Percentiles rank a stretch among this genome's conserved stretches.
These are phyloP conservation scores for Cercopithecus mitis DNA, from an alignment of 2,797 vertebrate genomes.

Conservation along the genomic window DNA sequence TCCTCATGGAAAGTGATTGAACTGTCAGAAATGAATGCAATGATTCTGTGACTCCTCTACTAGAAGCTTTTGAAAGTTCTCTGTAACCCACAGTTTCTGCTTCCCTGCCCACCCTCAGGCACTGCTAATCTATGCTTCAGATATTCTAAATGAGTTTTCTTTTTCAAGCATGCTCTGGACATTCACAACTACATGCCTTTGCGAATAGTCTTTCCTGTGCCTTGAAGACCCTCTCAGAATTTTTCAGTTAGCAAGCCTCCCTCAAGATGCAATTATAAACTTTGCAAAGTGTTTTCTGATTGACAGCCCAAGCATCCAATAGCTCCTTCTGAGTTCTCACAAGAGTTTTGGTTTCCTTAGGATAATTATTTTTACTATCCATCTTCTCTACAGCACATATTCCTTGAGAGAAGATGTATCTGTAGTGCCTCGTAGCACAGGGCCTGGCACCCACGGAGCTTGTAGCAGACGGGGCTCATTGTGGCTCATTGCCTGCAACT, in stretches of 20 bases:
- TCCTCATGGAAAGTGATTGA: not conserved
- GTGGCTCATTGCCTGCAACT: too few species aligned
- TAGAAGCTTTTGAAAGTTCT: not conserved
- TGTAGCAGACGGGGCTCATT: too few species aligned
- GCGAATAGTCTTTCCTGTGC: not conserved
- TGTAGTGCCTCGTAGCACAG: not conserved
- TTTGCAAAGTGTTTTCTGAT: not conserved
- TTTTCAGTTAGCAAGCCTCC: not conserved
- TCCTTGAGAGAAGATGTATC: not conserved
- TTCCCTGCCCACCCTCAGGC: accelerated
- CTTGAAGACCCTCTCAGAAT: not conserved
- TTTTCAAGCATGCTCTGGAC: too few species aligned
- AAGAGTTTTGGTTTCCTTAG: not conserved
- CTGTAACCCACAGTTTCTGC: too few species aligned
- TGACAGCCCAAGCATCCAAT: accelerated
- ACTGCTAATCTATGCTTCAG: accelerated
- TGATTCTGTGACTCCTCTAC: not conserved
- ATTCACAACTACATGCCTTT: not conserved
- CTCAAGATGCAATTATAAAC: not conserved
- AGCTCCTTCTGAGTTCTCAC: not conserved
- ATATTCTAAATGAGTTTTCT: not conserved
- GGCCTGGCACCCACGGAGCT: not conserved
- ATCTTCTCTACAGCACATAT: accelerated
- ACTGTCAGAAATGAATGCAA: not conserved
- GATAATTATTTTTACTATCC: not conserved